These are phyloP conservation scores for Drosophila yooni DNA, from an alignment of 2,888 invertebrate species.

Conservation along the genomic window DNA sequence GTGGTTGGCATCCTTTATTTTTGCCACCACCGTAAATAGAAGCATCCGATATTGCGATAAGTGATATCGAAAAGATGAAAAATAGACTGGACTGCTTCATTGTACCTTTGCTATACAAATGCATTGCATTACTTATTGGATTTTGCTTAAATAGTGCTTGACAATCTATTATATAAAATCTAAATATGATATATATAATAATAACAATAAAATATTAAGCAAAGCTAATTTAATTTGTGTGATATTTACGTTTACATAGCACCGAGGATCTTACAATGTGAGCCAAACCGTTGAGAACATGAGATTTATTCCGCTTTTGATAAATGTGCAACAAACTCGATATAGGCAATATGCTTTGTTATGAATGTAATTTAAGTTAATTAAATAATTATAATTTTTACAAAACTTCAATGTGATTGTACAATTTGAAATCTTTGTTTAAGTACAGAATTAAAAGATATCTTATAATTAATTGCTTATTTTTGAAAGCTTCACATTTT, in stretches of 20 bases:
- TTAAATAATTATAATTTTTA: not conserved
- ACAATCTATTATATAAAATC: not conserved
- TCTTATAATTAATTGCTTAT: not conserved
- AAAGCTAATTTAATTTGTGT: constrained; percentile 1
- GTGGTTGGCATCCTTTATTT: too few relatives aligned
- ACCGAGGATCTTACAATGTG: not conserved
- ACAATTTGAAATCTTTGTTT: not conserved
- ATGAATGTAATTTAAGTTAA: constrained; percentile 2
- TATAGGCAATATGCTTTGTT: constrained; percentile 30
- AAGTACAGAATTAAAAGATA: not conserved
- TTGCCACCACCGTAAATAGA: too few relatives aligned
- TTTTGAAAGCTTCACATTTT: not conserved
- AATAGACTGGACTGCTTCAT: not conserved
- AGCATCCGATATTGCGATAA: not conserved
- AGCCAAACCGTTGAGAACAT: not conserved
- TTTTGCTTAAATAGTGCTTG: not conserved
- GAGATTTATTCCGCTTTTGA: too few relatives aligned
- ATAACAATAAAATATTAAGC: not conserved
- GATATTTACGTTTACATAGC: not conserved
- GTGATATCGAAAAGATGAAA: not conserved
- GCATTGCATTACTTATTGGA: not conserved
- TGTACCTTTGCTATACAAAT: not conserved
- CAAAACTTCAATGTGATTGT: not conserved
- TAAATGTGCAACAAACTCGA: not conserved
- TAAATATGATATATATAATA: not conserved